These are phyloP conservation scores for Tachycineta bicolor DNA, from an alignment of 2,113 vertebrate species.

Conservation along the genomic window DNA sequence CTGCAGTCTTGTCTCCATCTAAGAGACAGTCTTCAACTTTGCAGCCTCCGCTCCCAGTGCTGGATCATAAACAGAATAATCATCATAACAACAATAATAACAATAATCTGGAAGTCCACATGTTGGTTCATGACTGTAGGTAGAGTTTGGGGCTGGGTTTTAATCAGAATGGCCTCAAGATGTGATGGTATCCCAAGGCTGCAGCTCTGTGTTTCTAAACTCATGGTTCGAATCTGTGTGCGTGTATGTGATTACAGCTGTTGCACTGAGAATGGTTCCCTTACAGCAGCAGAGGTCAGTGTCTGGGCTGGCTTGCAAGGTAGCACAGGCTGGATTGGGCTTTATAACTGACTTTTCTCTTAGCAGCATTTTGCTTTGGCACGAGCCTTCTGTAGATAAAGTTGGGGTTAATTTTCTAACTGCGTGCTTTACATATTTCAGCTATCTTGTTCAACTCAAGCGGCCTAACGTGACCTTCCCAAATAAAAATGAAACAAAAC, in stretches of 20 bases:
- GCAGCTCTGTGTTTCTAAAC: neutral
- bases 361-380: neutral
- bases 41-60: neutral
- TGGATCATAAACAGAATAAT: neutral
- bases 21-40: neutral
- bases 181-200: neutral
- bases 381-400: neutral
- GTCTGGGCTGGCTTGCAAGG: neutral
- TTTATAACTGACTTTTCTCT: neutral
- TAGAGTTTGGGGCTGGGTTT: neutral
- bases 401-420: neutral
- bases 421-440: neutral
- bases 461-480: neutral
- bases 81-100: neutral
- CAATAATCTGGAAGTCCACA: neutral
- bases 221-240: rapidly evolving
- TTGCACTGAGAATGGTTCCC: neutral
- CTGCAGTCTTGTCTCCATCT: neutral
- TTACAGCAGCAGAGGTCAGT: neutral
- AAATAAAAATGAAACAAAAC: neutral
- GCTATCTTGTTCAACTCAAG: neutral
- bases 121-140: neutral
- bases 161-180: neutral
- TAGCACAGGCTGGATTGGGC: neutral
- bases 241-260: neutral